A percentile compares a stretch with the other conserved stretches of the same genome.
phyloP scores from a whole-genome alignment of 2,888 invertebrate species.

The Selenia dentaria region DNA sequence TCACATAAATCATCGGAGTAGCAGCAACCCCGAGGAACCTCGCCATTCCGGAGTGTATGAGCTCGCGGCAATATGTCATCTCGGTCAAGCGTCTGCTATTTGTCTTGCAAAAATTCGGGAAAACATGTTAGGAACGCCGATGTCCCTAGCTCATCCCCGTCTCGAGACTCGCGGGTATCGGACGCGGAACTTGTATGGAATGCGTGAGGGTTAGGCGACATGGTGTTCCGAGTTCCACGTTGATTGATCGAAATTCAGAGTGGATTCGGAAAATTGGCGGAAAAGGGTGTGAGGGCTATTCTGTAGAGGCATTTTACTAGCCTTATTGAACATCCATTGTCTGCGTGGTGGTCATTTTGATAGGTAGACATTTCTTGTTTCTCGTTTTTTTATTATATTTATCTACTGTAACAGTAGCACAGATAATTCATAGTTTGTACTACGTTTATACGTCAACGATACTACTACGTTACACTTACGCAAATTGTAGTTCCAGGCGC shows the following conservation, averaged over 20 bases:
- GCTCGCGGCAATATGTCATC: slow-evolving; percentile 73
- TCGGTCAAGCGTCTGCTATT: slow-evolving; percentile 73
- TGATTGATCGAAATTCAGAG: slow-evolving; percentile 35
- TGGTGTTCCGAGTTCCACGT: slow-evolving; percentile 5
- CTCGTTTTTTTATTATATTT: no score
- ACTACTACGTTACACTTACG: no score
- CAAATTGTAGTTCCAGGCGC: no score
- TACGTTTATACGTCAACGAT: no score
- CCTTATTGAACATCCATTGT: no score
- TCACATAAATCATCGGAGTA: slow-evolving; percentile 51
- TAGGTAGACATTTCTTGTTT: no score
- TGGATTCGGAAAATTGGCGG: slow-evolving; percentile 18
- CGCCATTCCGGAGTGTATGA: slow-evolving; percentile 69
- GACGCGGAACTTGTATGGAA: slow-evolving; percentile 31
- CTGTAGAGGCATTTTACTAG: no score
- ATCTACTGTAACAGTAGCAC: no score
- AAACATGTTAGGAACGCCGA: slow-evolving; percentile 69
- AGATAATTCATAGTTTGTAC: no score
- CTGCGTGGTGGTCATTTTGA: no score
- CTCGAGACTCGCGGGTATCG: background rate
- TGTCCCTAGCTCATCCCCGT: slow-evolving; percentile 20
- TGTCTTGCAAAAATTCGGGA: slow-evolving; percentile 80
- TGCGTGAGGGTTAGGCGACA: slow-evolving; percentile 44
- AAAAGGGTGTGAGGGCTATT: slow-evolving; percentile 27
- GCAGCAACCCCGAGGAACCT: slow-evolving; percentile 34